Evolutionary conservation across 2,888 invertebrate genomes (phyloP).

Genomic region (Amaurobius ferox): DNA sequence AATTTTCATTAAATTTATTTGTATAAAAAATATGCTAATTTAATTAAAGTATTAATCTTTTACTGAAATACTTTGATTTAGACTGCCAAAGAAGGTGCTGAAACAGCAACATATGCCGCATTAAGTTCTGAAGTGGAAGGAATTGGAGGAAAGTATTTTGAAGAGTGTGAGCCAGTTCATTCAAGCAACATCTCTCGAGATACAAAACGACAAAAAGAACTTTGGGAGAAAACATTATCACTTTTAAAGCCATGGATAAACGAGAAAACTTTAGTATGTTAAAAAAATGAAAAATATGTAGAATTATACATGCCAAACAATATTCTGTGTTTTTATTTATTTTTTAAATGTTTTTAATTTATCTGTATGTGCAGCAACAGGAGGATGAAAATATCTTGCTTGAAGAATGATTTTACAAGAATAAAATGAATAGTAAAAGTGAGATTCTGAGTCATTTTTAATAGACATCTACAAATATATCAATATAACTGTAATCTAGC

Average conservation of each 20-base stretch:
- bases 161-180: conserved; percentile 82
- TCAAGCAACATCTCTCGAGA: conserved; percentile 79
- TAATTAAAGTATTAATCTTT: neutral
- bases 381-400: neutral
- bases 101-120: conserved; percentile 86
- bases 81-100: conserved; percentile 88
- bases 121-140: conserved; percentile 85
- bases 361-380: neutral
- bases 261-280: neutral
- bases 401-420: conserved; percentile 1
- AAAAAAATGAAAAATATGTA: neutral
- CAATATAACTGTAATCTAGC: too few species aligned
- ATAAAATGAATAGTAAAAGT: too few species aligned
- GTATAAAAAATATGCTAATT: too few species aligned
- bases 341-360: neutral
- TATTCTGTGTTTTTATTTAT: neutral
- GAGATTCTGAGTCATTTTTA: too few species aligned
- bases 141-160: conserved; percentile 88
- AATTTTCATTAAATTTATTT: too few species aligned
- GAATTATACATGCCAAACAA: neutral
- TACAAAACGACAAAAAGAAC: conserved; percentile 81
- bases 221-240: conserved; percentile 82
- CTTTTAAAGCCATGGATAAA: conserved; percentile 31
- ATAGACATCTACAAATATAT: too few species aligned
- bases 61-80: too few species aligned